phyloP scores from a whole-genome alignment of 2,888 invertebrate genomes.

The Dendrolimus houi region DNA sequence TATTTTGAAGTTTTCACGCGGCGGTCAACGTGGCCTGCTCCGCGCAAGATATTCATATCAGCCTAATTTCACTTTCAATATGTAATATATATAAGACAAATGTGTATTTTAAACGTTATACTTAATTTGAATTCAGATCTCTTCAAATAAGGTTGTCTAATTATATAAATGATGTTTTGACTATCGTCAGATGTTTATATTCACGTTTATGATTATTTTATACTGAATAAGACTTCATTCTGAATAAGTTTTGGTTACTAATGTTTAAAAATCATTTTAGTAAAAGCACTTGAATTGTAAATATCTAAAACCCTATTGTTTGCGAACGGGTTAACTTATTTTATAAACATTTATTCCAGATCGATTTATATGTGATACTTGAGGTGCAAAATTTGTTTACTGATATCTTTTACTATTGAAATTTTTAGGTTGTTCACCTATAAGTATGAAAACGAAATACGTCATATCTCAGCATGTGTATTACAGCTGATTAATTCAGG shows the following conservation, averaged over 20 bases:
- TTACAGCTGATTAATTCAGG: too few relatives aligned
- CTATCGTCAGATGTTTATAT: too few relatives aligned
- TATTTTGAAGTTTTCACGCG: conserved; percentile 45
- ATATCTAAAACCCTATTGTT: background rate
- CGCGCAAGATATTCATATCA: conserved; percentile 37
- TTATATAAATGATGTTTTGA: too few relatives aligned
- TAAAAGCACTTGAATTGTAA: too few relatives aligned
- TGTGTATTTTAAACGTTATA: background rate
- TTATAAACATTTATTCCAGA: conserved; percentile 2
- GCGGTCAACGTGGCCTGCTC: conserved; percentile 35
- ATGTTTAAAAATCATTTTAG: too few relatives aligned
- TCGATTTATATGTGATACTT: background rate
- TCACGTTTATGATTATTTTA: too few relatives aligned
- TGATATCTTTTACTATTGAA: background rate
- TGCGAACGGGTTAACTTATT: background rate
- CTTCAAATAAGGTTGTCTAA: too few relatives aligned
- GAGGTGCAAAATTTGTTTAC: background rate
- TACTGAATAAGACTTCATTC: too few relatives aligned
- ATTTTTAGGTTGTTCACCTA: background rate
- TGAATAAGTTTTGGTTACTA: too few relatives aligned
- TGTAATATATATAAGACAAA: conserved; percentile 22
- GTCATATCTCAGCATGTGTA: too few relatives aligned
- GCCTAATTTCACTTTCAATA: conserved; percentile 52
- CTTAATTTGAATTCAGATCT: too few relatives aligned
- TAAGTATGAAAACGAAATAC: too few relatives aligned